Base-by-base conservation (phyloP, 2,113 vertebrate species). In the Himantopus leucocephalus region DNA sequence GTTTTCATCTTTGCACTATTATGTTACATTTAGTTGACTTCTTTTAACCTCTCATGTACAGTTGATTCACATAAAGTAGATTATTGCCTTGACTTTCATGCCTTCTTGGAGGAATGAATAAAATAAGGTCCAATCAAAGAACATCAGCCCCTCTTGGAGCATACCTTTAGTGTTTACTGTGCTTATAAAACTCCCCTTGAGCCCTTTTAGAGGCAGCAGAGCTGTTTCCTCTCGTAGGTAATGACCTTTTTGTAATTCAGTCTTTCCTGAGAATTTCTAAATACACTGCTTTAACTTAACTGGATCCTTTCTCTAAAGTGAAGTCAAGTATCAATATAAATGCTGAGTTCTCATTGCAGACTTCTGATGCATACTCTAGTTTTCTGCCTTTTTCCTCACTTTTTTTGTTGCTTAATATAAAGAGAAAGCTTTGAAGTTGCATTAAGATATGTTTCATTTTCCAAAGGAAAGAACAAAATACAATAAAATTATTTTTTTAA, bases 261-360 rank as follows among this genome's bases (percentile, higher is more conserved):
- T 66, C 89, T 94, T 95, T 92, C 50, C 66, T 87, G 41, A 95
- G 60, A 93, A 85, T 92, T 95, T 96, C 66, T 22, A 94, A 87
- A 84, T 68, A 52, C 59, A 71, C 9, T 95, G 27, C 41, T 92
- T 97, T 97, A 67, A 80, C 63, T 96, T 94, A 83, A 68, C 64
- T 88, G 75, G 60, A 90, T 87, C 39, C 24, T 89, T 76, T 92
- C 80, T 85, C 39, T 76, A 60, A 26, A 47, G 23, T 95, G 47
- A 85, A 85, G 50, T 92, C 35, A 93, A 83, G 64, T 76, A 67
- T 48, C 26, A 19, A 55, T 17, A 5, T 96, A 80, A 85, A 70
- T 95, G 66, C 79, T 62, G 32, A 92, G 37, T 91, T 93, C 79
- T 80, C 52, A 34, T 13, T 47, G 84, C 63, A 90, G 60, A 73